Conservation (phyloP, 2,797 vertebrate species). For the Enteromius unitaeniatus region DNA sequence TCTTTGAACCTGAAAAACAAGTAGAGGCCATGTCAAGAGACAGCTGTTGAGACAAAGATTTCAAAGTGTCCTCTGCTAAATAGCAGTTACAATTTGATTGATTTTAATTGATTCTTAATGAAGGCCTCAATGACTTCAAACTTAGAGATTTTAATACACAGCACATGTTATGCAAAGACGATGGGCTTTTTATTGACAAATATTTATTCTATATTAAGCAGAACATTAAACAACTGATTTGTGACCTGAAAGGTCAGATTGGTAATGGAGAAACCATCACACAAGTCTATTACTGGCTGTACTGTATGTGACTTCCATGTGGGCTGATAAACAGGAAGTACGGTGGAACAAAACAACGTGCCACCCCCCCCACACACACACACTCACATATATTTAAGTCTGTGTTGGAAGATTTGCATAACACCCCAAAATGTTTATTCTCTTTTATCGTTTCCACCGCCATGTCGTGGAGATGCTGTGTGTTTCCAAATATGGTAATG, state of each 20-base stretch:
- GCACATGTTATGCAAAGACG: background rate
- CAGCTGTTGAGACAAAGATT: background rate
- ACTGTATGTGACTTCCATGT: background rate
- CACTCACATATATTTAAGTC: too few species aligned
- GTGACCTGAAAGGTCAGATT: constrained; percentile 16
- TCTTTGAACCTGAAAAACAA: constrained; percentile 87
- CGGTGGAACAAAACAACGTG: background rate
- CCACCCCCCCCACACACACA: too few species aligned
- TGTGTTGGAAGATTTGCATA: too few species aligned
- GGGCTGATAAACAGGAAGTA: background rate
- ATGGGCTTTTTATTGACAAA: background rate
- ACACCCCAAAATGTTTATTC: too few species aligned
- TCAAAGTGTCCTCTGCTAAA: background rate
- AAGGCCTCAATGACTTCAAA: background rate
- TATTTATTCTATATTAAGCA: background rate
- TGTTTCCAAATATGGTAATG: too few species aligned
- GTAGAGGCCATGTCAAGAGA: constrained; percentile 12
- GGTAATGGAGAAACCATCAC: constrained; percentile 10
- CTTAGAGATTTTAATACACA: background rate
- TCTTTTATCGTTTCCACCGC: too few species aligned
- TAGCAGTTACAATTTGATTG: background rate
- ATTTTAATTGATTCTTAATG: background rate
- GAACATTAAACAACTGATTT: background rate
- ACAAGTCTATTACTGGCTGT: background rate
- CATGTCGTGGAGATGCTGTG: too few species aligned